phyloP scores from a whole-genome alignment of 92 coral and sea anemone genomes.

The Virgularia gustaviana region DNA sequence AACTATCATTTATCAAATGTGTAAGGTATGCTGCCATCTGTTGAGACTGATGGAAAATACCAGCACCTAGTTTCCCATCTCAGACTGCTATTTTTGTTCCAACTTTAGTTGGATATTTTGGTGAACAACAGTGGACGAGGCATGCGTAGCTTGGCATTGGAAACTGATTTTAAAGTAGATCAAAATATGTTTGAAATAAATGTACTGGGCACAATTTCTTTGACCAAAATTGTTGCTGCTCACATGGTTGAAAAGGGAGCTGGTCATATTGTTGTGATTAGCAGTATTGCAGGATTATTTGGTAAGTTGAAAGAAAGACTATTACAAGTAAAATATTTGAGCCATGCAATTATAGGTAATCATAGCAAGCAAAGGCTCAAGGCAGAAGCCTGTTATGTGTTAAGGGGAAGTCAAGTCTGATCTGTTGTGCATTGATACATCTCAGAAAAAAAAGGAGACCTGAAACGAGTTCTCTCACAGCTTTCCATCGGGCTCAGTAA shows the following conservation, averaged over 20 bases:
- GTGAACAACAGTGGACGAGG: constrained; percentile 94
- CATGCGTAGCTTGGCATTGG: constrained; percentile 78
- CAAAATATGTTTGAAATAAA: constrained; percentile 78
- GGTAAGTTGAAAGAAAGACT: constrained; percentile 44
- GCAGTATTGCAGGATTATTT: constrained; percentile 89
- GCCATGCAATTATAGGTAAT: too few species aligned
- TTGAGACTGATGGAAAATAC: too few species aligned
- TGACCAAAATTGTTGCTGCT: constrained; percentile 79
- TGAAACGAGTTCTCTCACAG: too few species aligned
- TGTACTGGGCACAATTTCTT: constrained; percentile 70
- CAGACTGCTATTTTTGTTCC: too few species aligned
- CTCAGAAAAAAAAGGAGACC: too few species aligned
- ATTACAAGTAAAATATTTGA: background rate
- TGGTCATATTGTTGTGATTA: constrained; percentile 85
- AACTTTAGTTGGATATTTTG: constrained; percentile 72
- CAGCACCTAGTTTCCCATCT: too few species aligned
- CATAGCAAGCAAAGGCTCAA: too few species aligned
- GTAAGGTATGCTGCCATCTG: too few species aligned
- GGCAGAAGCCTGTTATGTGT: too few species aligned
- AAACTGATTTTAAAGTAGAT: constrained; percentile 77
- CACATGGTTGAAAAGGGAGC: constrained; percentile 82
- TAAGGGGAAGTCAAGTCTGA: too few species aligned
- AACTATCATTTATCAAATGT: constrained; percentile 15
- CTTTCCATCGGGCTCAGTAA: too few species aligned
- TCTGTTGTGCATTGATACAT: too few species aligned